Conservation (phyloP, 2,888 invertebrate genomes). For the Cerceris rybyensis region DNA sequence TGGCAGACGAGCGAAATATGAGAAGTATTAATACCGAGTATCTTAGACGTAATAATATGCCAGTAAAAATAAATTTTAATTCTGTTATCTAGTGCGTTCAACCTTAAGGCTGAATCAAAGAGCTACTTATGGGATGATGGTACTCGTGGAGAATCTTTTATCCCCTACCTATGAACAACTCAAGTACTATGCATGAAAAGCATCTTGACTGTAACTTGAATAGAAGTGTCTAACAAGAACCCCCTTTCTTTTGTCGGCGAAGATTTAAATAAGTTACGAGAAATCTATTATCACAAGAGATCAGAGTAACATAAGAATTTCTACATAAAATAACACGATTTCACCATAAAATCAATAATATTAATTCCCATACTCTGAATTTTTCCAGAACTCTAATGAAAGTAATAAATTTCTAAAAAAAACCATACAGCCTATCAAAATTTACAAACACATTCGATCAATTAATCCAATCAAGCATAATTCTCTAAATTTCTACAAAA, state of each 20-base stretch:
- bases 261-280: conserved; percentile 22
- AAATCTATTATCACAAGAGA: neutral
- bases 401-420: too few relatives aligned
- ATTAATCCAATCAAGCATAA: too few relatives aligned
- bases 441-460: too few relatives aligned
- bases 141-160: conserved; percentile 13
- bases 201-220: conserved; percentile 34
- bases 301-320: too few relatives aligned
- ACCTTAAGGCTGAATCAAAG: neutral
- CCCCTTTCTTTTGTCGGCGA: conserved; percentile 31
- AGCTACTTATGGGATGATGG: neutral
- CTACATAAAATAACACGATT: too few relatives aligned
- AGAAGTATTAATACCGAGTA: too few relatives aligned
- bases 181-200: conserved; percentile 33
- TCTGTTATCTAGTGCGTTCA: neutral
- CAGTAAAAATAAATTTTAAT: neutral
- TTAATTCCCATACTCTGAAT: too few relatives aligned
- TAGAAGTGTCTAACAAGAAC: conserved; percentile 28
- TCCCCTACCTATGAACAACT: conserved; percentile 15
- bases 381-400: too few relatives aligned
- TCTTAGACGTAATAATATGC: neutral
- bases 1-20: too few relatives aligned
- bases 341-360: too few relatives aligned
- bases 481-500: too few relatives aligned
- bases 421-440: too few relatives aligned